Evolutionary conservation across 1,140 invertebrate species (phyloP).

Genomic region (Gryllus bimaculatus): DNA sequence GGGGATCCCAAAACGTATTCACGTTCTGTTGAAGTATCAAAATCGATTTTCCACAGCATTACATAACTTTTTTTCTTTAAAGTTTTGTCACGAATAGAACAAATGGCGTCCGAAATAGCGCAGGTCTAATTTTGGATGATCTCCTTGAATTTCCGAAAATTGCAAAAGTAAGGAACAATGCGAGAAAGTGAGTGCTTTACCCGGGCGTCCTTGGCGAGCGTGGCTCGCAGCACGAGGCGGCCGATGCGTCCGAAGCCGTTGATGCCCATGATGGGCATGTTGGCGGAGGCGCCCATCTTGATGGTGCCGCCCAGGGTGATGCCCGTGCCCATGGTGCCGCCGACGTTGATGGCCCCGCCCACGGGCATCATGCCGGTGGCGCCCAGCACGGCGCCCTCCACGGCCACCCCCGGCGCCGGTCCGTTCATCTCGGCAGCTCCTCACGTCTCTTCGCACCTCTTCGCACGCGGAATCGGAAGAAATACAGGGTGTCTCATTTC

Average conservation of each 20-base stretch:
- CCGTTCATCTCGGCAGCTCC: not conserved
- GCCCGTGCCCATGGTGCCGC: not conserved
- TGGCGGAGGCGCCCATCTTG: not conserved
- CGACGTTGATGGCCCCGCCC: not conserved
- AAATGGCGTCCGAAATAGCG: no score
- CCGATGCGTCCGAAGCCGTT: slow-evolving; percentile 53
- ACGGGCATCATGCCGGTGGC: not conserved
- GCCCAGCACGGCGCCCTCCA: no score
- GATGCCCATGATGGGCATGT: slow-evolving; percentile 33
- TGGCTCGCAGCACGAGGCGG: slow-evolving; percentile 43
- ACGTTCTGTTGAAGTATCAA: no score
- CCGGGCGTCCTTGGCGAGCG: slow-evolving; percentile 23
- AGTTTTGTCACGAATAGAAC: no score
- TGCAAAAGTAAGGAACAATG: no score
- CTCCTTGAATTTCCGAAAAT: no score
- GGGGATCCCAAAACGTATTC: no score
- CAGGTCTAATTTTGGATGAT: no score
- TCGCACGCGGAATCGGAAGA: no score
- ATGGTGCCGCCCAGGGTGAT: not conserved
- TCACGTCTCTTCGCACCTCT: not conserved
- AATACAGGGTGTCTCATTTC: no score
- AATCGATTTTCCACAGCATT: no score
- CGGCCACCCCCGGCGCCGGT: not conserved
- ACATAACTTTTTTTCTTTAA: no score
- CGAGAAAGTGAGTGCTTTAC: not conserved